A percentile compares a stretch with the other conserved stretches of the same genome.
Conservation (phyloP, 2,113 vertebrate genomes). For the Phoxinus phoxinus region DNA sequence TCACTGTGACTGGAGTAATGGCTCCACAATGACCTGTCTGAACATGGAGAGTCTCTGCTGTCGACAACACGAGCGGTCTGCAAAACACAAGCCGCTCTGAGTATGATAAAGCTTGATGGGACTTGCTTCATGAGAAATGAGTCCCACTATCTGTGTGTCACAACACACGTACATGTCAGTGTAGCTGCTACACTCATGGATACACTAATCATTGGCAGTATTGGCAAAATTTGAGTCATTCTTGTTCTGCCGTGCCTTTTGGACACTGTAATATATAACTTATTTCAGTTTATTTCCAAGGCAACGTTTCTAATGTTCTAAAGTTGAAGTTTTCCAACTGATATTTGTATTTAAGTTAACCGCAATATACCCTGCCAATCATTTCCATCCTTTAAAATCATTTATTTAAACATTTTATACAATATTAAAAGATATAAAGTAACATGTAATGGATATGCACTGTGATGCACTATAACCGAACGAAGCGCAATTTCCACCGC, state of each 20-base stretch:
- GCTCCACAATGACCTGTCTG: constrained; percentile 66
- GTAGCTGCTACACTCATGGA: background rate
- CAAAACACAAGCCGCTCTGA: constrained; percentile 67
- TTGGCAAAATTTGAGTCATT: background rate
- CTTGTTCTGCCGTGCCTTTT: background rate
- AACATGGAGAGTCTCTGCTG: constrained; percentile 63
- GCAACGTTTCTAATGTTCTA: too few relatives aligned
- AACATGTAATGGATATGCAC: background rate
- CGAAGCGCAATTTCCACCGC: background rate
- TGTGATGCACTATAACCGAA: background rate
- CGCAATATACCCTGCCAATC: too few relatives aligned
- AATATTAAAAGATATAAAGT: too few relatives aligned
- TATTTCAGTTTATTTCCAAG: too few relatives aligned
- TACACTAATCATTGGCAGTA: background rate
- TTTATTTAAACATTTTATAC: too few relatives aligned
- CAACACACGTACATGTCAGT: background rate
- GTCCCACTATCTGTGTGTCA: background rate
- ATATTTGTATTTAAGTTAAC: too few relatives aligned
- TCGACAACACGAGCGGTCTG: constrained; percentile 63
- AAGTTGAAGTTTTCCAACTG: too few relatives aligned
- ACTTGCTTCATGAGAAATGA: constrained; percentile 32
- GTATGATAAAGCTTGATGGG: constrained; percentile 69
- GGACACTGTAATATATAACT: background rate
- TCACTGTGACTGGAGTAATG: constrained; percentile 71
- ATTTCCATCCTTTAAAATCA: too few relatives aligned